Evolutionary conservation across 2,888 invertebrate genomes (phyloP).

Genomic region (Lydus trimaculatus): DNA sequence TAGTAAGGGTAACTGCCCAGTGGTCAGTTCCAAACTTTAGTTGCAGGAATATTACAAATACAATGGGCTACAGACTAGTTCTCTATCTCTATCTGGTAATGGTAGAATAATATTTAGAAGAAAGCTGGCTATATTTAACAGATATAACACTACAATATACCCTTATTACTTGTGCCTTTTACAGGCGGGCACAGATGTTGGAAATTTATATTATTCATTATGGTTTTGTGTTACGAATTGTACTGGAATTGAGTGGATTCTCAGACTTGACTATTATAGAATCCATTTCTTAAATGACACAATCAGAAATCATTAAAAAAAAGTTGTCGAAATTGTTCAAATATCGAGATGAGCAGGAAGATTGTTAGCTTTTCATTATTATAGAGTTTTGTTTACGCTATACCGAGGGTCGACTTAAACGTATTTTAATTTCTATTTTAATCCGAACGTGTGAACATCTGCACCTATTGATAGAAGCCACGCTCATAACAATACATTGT

Average conservation of each 20-base stretch:
- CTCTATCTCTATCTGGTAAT: constrained; percentile 14
- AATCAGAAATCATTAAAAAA: neutral
- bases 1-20: constrained; percentile 54
- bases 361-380: neutral
- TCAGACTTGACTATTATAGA: neutral
- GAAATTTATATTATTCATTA: constrained; percentile 53
- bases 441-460: constrained; percentile 45
- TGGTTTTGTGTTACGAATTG: constrained; percentile 25
- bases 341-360: neutral
- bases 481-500: constrained; percentile 42
- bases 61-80: constrained; percentile 9
- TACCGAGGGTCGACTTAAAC: constrained; percentile 32
- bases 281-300: neutral
- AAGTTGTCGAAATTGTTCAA: neutral
- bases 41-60: constrained; percentile 41
- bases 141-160: constrained; percentile 48
- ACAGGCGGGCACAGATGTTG: constrained; percentile 50
- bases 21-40: constrained; percentile 49
- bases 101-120: neutral
- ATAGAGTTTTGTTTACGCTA: constrained; percentile 23
- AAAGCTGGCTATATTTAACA: constrained; percentile 28
- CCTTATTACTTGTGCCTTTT: constrained; percentile 51
- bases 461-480: constrained; percentile 45
- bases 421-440: constrained; percentile 47
- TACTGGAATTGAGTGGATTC: neutral